Base-by-base conservation (phyloP, 2,888 invertebrate species). In the Tridacna gigas region DNA sequence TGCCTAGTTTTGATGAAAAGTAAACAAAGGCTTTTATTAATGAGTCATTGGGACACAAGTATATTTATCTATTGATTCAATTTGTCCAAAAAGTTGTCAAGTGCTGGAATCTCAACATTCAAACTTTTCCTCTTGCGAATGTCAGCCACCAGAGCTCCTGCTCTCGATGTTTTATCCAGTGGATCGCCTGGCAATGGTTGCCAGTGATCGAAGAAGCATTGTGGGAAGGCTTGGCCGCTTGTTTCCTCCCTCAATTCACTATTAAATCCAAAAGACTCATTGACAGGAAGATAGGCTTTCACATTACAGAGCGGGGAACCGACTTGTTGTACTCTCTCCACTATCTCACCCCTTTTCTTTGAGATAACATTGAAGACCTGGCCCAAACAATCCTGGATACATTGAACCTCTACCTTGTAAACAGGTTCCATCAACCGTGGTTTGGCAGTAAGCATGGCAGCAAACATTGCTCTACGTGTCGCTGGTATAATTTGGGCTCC, bases 121-220 rank as follows among this genome's bases (percentile, higher is more conserved):
- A 99, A 96, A 95, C 99, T 99, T 96, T 99, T 99, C 95, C 99
- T 97, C 96, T 99, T 98, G 95, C 99, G 97, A 92, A 98, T 99
- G 83, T 98, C 98, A 96, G 97, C 96, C 74, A 95, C 95, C 63
- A 95, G 91, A 48, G 90, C 91, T 79, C 92, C 92, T 63, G 96
- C 95, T 88, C 94, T 95, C 80, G 95, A 94, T 78, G 91, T 90
- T 25, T 93, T 90, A 74, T 99, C 99, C 95, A 97, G 95, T 89
- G 99, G 99, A 95, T 99, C 98, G 91, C 99, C 99, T 88, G 98
- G 98, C 95, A 99, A 96, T 87, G 99, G 96, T 96, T 99, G 99
- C 99, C 99, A 99, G 95, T 99, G 99, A 95, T 99, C 99, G 95
- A 99, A 99, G 95, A 99, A 99, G 96, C 99, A 99, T 96, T 99